phyloP scores from a whole-genome alignment of 2,888 invertebrate genomes.

The Rotaria magnacalcarata region DNA sequence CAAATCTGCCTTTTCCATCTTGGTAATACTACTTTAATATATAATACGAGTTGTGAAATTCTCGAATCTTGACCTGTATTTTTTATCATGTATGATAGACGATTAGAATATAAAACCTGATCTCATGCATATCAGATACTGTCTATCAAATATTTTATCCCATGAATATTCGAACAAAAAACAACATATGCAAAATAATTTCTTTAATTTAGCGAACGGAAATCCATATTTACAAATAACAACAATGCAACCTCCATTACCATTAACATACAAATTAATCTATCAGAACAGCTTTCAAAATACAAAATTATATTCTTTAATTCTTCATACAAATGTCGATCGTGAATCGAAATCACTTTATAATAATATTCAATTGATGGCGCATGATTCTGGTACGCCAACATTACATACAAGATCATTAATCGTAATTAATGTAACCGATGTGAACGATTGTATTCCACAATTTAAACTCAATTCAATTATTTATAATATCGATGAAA shows the following conservation, averaged over 20 bases:
- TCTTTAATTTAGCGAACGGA: neutral
- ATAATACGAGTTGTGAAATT: no score
- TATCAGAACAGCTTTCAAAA: slow-evolving; percentile 18
- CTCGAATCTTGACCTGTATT: no score
- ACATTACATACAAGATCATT: neutral
- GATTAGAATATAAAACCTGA: no score
- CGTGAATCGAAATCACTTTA: slow-evolving; percentile 5
- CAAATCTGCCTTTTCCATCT: no score
- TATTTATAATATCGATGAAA: neutral
- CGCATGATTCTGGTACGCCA: slow-evolving; percentile 34
- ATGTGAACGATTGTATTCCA: slow-evolving; percentile 12
- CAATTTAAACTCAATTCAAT: neutral
- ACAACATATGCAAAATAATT: no score
- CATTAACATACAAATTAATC: neutral
- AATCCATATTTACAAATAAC: slow-evolving; percentile 36
- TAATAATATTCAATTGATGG: neutral
- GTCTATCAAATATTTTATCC: no score
- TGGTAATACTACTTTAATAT: no score
- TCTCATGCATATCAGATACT: no score
- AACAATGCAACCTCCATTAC: neutral
- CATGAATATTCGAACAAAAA: no score
- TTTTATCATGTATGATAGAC: no score
- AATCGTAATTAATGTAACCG: neutral
- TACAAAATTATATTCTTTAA: neutral
- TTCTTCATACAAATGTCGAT: neutral